Evolutionary conservation across 2,797 vertebrate genomes (phyloP).

Genomic region (Lerista edwardsae): DNA sequence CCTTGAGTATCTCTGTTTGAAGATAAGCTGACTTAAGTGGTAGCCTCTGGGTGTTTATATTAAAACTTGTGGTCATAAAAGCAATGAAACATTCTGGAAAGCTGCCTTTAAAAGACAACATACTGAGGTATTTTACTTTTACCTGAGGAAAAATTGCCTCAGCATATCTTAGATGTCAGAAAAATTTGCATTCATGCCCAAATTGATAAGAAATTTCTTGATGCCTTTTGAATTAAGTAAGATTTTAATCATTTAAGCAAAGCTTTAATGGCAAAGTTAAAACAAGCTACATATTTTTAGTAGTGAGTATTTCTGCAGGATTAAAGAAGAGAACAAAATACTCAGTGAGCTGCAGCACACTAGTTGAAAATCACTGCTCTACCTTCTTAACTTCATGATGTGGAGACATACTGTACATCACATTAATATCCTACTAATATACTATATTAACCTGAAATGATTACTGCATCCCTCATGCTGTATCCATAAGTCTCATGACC

Average conservation of each 20-base stretch:
- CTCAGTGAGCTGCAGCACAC: too few species aligned
- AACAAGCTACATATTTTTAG: background rate
- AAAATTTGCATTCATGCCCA: conserved; percentile 11
- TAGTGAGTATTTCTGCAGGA: background rate
- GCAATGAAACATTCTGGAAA: conserved; percentile 19
- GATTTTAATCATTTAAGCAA: background rate
- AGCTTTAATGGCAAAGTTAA: background rate
- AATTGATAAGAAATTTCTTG: conserved; percentile 12
- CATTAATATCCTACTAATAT: background rate
- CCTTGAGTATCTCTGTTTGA: conserved; percentile 22
- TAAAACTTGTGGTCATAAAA: conserved; percentile 23
- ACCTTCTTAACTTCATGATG: background rate
- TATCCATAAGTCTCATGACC: background rate
- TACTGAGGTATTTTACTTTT: conserved; percentile 24
- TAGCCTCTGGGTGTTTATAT: conserved; percentile 10
- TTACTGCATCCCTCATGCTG: background rate
- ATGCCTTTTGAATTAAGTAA: conserved; percentile 25
- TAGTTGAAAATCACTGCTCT: too few species aligned
- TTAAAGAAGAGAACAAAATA: background rate
- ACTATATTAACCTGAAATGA: background rate
- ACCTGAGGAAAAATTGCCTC: conserved; percentile 8
- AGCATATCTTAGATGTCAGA: background rate
- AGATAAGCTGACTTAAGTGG: background rate
- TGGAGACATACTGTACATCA: too few species aligned
- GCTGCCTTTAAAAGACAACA: conserved; percentile 14